These are phyloP conservation scores for Nesometra sesokonis DNA, from an alignment of 35 echinoderm and acorn worm species.

Conservation along the genomic window DNA sequence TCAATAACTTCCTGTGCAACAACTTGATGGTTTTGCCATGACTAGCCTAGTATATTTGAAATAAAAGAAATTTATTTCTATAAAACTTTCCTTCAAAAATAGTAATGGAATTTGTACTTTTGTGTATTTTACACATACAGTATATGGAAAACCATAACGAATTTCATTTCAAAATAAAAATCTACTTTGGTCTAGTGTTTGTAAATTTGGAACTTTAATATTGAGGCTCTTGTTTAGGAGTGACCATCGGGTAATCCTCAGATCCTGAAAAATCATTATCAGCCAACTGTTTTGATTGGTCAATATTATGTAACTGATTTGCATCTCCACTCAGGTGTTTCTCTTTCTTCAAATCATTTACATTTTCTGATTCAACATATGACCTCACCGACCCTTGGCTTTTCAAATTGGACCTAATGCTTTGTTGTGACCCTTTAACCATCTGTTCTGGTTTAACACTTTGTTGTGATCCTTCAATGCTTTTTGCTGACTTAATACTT, in stretches of 20 bases:
- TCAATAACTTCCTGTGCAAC: too few relatives aligned
- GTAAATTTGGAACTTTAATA: background rate
- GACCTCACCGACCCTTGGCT: constrained; percentile 6
- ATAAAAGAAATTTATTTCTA: too few relatives aligned
- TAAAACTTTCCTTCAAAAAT: too few relatives aligned
- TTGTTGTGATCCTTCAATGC: constrained; percentile 13
- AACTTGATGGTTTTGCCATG: too few relatives aligned
- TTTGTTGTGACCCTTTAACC: constrained; percentile 6
- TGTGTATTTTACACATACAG: too few relatives aligned
- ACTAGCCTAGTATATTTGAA: too few relatives aligned
- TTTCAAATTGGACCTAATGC: too few relatives aligned
- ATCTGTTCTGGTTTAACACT: constrained; percentile 28
- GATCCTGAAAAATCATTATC: background rate
- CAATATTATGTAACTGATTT: background rate
- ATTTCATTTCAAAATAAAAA: too few relatives aligned
- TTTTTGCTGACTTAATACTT: constrained; percentile 22
- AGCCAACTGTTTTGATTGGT: too few relatives aligned
- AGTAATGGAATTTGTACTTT: too few relatives aligned
- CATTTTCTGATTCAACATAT: background rate
- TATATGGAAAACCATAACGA: too few relatives aligned
- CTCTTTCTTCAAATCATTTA: background rate
- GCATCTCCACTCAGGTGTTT: constrained; percentile 3
- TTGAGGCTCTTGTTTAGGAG: background rate
- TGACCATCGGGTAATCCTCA: background rate
- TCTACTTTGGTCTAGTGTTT: background rate